Base-by-base conservation (phyloP, 30 jellyfish, hydroid and myxozoan genomes). In the Rhopilema esculentum region DNA sequence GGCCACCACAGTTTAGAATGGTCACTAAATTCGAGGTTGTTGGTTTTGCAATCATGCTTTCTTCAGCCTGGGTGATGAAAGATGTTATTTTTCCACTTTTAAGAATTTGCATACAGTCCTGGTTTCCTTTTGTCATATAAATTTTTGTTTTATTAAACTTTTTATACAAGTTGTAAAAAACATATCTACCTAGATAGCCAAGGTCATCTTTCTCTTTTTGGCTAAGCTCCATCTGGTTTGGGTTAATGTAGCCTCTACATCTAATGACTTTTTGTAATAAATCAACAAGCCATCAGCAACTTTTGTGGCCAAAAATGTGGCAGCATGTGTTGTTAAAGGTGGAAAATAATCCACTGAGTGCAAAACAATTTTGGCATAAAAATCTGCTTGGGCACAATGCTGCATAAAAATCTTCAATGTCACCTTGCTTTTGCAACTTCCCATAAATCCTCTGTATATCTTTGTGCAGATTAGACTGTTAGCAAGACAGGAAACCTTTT, bases 121-220 rank as follows among this genome's bases (percentile, higher is more conserved):
- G 85, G 71, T 27, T 6, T 31, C 30, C 30, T 22, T 8, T 0
- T 28, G 71, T n/a, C 7, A 16, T 24, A 16, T 25, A 21, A 74
- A 24, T 48, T 30, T 31, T 24, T 31, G 9, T 77, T 17, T 24
- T 30, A 4, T 74, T 25, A 24, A 24, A 24, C 19, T 48, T 74
- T 26, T 48, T 74, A 26, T 74, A n/a, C 85, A 74, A 77, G 85
- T 74, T 74, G 27, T 74, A 77, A 8, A 74, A 27, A 21, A 74
- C 85, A 27, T 30, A 0, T 15, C 33, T 49, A 2, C 72, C 26
- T 1, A 63, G 2, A 63, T 24, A 63, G 16, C 17, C 8, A 2
- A 63, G 72, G n/a, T 18, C 71, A 12, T 17, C 85, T 16, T 4
- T 21, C 30, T 28, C 40, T 63, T n/a, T 63, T 63, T 63, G n/a